These are phyloP conservation scores for Eulacestoma nigropectus DNA, from an alignment of 2,113 vertebrate species.

Conservation along the genomic window DNA sequence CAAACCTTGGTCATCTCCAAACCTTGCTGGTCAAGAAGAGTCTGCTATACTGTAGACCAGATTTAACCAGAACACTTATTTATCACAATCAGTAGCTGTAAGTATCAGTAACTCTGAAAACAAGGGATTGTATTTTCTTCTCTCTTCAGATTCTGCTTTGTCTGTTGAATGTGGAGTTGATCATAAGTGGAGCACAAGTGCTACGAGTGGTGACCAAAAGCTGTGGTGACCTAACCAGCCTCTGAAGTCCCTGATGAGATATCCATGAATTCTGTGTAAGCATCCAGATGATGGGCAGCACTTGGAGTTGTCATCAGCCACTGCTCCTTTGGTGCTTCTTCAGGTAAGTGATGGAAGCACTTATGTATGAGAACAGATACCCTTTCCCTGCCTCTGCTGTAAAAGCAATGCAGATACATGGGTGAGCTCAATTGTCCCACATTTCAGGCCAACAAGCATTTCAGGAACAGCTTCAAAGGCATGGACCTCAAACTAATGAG, in stretches of 20 bases:
- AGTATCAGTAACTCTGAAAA: background rate
- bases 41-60: background rate
- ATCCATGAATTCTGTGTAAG: background rate
- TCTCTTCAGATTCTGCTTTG: background rate
- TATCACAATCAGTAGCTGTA: background rate
- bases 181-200: background rate
- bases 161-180: background rate
- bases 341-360: background rate
- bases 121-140: background rate
- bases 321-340: background rate
- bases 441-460: background rate
- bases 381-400: background rate
- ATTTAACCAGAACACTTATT: background rate
- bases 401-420: background rate
- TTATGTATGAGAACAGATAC: background rate
- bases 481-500: background rate
- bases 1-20: background rate
- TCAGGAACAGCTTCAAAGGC: background rate
- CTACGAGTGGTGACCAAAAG: background rate
- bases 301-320: background rate
- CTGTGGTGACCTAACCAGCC: background rate
- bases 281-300: background rate
- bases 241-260: background rate
- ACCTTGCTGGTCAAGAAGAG: background rate
- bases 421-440: background rate